phyloP scores from a whole-genome alignment of 2,888 invertebrate species.

The Callyntrura guangdongensis region DNA sequence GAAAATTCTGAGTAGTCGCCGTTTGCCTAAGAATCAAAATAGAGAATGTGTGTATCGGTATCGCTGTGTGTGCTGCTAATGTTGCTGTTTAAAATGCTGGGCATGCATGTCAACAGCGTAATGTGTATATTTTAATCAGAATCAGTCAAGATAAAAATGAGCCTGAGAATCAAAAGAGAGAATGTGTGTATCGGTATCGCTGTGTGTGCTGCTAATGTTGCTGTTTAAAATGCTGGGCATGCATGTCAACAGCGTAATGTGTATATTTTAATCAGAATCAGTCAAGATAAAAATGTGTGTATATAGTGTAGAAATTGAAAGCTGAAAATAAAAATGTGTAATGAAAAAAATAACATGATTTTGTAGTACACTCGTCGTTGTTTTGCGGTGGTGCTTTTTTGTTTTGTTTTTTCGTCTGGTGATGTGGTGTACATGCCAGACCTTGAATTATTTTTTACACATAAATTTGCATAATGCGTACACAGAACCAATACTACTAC shows the following conservation, averaged over 20 bases:
- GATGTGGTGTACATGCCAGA: not conserved
- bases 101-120: constrained; percentile 8
- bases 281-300: not conserved
- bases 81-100: constrained; percentile 13
- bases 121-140: constrained; percentile 42
- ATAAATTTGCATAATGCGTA: constrained; percentile 58
- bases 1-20: not conserved
- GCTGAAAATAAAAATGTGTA: not conserved
- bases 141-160: constrained; percentile 13
- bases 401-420: not conserved
- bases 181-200: not conserved
- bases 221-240: constrained; percentile 1
- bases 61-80: not conserved
- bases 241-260: constrained; percentile 18
- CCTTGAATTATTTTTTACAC: constrained; percentile 56
- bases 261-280: constrained; percentile 43
- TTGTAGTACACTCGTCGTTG: not conserved
- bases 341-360: not conserved
- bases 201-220: not conserved
- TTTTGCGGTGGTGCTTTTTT: not conserved
- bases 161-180: not conserved
- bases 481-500: not conserved
- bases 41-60: too few species aligned
- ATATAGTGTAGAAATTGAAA: not conserved
- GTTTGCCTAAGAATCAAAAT: not conserved